Evolutionary conservation across 2,888 invertebrate species (phyloP).

Genomic region (Polylopha cassiicola): DNA sequence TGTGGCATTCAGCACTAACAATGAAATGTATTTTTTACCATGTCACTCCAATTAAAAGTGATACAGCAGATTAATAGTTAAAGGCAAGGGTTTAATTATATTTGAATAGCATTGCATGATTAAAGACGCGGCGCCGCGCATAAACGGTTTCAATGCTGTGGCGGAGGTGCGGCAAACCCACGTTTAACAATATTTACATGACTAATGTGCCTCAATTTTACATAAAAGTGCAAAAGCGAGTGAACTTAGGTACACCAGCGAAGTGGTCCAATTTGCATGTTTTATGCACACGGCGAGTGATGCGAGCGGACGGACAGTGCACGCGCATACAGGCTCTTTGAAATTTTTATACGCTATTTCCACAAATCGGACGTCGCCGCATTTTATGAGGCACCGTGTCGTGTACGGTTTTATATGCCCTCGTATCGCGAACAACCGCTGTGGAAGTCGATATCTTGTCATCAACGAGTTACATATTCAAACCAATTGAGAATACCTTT

Average conservation of each 20-base stretch:
- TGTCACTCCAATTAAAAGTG: slow-evolving; percentile 41
- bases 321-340: slow-evolving; percentile 59
- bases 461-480: too few relatives aligned
- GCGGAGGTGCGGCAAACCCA: slow-evolving; percentile 40
- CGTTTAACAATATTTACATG: slow-evolving; percentile 72
- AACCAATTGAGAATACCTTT: too few relatives aligned
- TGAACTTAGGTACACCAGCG: slow-evolving; percentile 63
- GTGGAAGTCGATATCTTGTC: too few relatives aligned
- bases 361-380: slow-evolving; percentile 65
- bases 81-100: slow-evolving; percentile 17
- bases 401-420: slow-evolving; percentile 39
- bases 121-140: slow-evolving; percentile 4
- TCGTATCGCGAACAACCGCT: too few relatives aligned
- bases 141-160: slow-evolving; percentile 29
- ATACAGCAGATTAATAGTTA: slow-evolving; percentile 18
- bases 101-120: slow-evolving; percentile 12
- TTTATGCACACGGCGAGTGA: slow-evolving; percentile 67
- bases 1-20: slow-evolving; percentile 56
- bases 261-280: slow-evolving; percentile 76
- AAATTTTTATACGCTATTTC: slow-evolving; percentile 71
- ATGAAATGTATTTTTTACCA: slow-evolving; percentile 47
- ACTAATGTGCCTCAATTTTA: slow-evolving; percentile 66
- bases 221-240: slow-evolving; percentile 72
- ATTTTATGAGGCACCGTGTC: slow-evolving; percentile 57
- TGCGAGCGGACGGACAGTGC: slow-evolving; percentile 54